phyloP scores from a whole-genome alignment of 2,888 invertebrate species.

The Erynnis tages region DNA sequence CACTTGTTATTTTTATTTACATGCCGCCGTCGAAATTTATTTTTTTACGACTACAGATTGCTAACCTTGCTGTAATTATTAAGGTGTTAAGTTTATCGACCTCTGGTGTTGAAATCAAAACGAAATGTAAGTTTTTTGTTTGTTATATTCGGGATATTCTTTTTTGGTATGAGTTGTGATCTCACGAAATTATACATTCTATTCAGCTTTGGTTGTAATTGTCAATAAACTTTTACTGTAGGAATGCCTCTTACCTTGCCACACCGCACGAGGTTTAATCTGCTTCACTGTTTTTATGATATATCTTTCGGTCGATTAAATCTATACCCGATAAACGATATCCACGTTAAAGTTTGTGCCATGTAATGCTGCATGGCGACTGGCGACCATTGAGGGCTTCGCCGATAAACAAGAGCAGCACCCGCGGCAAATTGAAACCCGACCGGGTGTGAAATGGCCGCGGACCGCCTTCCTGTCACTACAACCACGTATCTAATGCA shows the following conservation, averaged over 20 bases:
- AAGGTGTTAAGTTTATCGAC: slow-evolving; percentile 14
- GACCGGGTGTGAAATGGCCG: slow-evolving; percentile 77
- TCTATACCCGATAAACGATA: too few species aligned
- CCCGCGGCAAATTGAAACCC: slow-evolving; percentile 74
- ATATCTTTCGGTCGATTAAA: too few species aligned
- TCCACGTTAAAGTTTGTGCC: too few species aligned
- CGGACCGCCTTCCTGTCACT: slow-evolving; percentile 67
- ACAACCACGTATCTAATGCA: slow-evolving; percentile 31
- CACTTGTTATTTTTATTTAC: slow-evolving; percentile 60
- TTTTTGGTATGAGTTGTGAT: too few species aligned
- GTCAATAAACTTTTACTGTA: too few species aligned
- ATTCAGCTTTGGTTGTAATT: too few species aligned
- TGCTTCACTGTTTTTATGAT: too few species aligned
- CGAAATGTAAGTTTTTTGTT: slow-evolving; percentile 12
- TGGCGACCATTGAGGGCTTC: slow-evolving; percentile 28
- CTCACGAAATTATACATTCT: too few species aligned
- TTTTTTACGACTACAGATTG: slow-evolving; percentile 59
- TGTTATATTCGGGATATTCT: too few species aligned
- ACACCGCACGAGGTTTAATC: too few species aligned
- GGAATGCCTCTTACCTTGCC: too few species aligned
- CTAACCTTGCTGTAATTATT: slow-evolving; percentile 50
- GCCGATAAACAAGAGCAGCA: slow-evolving; percentile 60
- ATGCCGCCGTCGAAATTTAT: slow-evolving; percentile 42
- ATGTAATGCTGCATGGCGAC: slow-evolving; percentile 28
- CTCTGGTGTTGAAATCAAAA: slow-evolving; percentile 16